Evolutionary conservation across 2,113 vertebrate species (phyloP).

Genomic region (Neodontobutis hainanensis): DNA sequence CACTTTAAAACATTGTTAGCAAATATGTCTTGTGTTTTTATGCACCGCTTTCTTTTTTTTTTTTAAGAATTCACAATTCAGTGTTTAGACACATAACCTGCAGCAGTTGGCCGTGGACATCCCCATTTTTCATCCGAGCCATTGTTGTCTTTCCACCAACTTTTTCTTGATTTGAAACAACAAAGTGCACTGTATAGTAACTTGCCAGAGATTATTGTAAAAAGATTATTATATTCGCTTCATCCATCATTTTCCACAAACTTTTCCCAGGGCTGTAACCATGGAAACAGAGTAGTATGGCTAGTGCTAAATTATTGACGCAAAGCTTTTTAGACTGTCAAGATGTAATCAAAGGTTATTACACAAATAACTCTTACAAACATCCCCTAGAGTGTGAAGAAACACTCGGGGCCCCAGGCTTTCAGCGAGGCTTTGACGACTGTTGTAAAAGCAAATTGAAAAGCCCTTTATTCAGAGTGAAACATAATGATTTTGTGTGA

Average conservation of each 20-base stretch:
- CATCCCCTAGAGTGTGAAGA: slow-evolving; percentile 18
- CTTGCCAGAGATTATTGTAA: too few relatives aligned
- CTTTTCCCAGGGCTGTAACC: slow-evolving; percentile 50
- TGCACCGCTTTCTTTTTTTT: too few relatives aligned
- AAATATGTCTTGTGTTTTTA: too few relatives aligned
- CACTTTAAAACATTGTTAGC: too few relatives aligned
- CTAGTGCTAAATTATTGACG: background rate
- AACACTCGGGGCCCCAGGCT: background rate
- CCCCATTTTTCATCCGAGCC: too few relatives aligned
- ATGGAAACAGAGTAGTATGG: slow-evolving; percentile 55
- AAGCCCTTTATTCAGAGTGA: background rate
- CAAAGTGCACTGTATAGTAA: too few relatives aligned
- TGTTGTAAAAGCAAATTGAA: too few relatives aligned
- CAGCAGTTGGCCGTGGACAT: too few relatives aligned
- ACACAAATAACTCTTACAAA: slow-evolving; percentile 16
- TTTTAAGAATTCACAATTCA: too few relatives aligned
- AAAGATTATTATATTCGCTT: background rate
- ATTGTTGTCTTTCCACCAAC: too few relatives aligned
- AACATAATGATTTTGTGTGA: slow-evolving; percentile 8
- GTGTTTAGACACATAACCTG: too few relatives aligned
- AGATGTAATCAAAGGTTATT: slow-evolving; percentile 41
- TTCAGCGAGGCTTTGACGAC: background rate
- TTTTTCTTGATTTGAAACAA: too few relatives aligned
- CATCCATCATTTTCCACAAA: slow-evolving; percentile 25
- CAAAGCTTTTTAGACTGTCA: slow-evolving; percentile 32